phyloP scores from a whole-genome alignment of 2,888 invertebrate genomes.

The Tachina fera region DNA sequence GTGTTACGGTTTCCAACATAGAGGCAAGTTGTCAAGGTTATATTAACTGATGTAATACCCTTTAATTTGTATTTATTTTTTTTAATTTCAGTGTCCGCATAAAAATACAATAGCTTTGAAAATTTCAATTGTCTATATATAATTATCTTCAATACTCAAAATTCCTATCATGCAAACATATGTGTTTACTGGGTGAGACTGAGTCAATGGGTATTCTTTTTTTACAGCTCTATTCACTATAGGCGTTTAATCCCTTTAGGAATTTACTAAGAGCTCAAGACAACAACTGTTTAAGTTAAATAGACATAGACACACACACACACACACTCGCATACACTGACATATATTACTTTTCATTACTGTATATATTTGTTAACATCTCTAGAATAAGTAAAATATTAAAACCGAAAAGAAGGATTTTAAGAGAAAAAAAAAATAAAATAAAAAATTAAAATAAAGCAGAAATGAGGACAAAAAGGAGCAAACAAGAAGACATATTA shows the following conservation, averaged over 20 bases:
- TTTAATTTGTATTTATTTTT: no score
- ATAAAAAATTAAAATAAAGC: background rate
- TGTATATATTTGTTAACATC: constrained; percentile 38
- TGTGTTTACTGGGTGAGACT: background rate
- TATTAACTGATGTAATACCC: no score
- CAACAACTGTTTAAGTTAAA: constrained; percentile 64
- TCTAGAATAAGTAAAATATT: constrained; percentile 22
- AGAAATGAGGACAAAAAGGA: background rate
- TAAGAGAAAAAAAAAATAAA: background rate
- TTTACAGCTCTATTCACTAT: constrained; percentile 63
- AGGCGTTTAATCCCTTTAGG: constrained; percentile 71
- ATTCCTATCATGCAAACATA: background rate
- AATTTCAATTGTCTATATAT: no score
- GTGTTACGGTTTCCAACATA: no score
- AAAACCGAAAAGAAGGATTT: constrained; percentile 20
- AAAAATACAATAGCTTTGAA: no score
- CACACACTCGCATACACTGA: background rate
- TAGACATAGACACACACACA: constrained; percentile 22
- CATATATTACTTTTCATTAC: constrained; percentile 43
- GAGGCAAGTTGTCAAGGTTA: no score
- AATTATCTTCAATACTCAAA: no score
- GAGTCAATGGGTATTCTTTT: constrained; percentile 46
- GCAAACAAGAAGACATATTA: background rate
- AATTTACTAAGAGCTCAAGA: constrained; percentile 62
- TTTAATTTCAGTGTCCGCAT: no score